A percentile compares a stretch with the other conserved stretches of the same genome.
These are phyloP conservation scores for Alectura lathami DNA, from an alignment of 2,113 vertebrate species.

Conservation along the genomic window DNA sequence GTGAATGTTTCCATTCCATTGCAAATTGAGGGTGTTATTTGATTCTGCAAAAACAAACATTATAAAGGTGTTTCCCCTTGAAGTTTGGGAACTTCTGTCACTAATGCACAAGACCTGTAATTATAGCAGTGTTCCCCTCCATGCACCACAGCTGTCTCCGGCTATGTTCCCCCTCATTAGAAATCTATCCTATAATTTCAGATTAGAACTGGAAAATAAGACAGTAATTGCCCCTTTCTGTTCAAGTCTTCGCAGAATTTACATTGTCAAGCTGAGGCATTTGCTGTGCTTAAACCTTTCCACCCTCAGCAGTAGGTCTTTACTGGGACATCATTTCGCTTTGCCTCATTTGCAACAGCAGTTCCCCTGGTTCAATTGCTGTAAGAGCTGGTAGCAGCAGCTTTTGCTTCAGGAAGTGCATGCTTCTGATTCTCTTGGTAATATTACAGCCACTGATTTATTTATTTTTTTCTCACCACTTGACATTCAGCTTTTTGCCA, in stretches of 20 bases:
- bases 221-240: constrained; percentile 32
- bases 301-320: not conserved
- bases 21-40: not conserved
- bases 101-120: not conserved
- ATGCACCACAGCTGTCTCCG: not conserved
- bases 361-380: not conserved
- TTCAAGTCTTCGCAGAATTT: not conserved
- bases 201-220: constrained; percentile 33
- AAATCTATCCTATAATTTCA: constrained; percentile 46
- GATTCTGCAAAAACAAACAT: constrained; percentile 14
- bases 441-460: not conserved
- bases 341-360: not conserved
- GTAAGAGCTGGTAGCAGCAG: not conserved
- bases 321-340: not conserved
- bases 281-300: constrained; percentile 18
- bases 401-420: not conserved
- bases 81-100: constrained; percentile 12
- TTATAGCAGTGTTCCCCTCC: constrained; percentile 13
- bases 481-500: not conserved
- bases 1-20: not conserved
- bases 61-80: constrained; percentile 3
- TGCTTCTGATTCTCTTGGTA: not conserved
- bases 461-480: not conserved
- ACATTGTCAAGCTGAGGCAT: fast-evolving
- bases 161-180: constrained; percentile 30